Base-by-base conservation (phyloP, 37 sponge, comb jelly and placozoan species). In the Cliona cf. orientalis region DNA sequence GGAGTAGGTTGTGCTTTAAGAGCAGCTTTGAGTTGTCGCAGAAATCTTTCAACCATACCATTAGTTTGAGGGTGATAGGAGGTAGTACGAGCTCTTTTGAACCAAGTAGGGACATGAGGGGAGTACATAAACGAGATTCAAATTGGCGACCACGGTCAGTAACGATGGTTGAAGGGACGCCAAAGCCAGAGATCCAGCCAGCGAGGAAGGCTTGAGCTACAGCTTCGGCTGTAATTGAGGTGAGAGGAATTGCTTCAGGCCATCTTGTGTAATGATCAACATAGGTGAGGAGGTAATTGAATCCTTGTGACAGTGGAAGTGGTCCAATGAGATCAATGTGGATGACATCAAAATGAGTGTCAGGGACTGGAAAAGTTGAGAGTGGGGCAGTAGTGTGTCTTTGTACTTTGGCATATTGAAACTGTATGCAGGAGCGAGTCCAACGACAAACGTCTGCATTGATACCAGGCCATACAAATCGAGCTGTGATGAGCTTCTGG, bases 291-390 rank as follows among this genome's bases (percentile, higher is more conserved):
- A 89, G 79, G 42, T 89, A 82, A 4, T 78, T 61, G 84, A 44
- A 82, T 29, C 89, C 84, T 28, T 62, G 45, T 21, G 89, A 89
- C 31, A 79, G 64, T 45, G 89, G 89, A 0, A 89, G 84, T 44
- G 89, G 89, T 38, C 89, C 89, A 58, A 89, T 84, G 1, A 89
- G 37, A 58, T 89, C 79, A 32, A 89, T 77, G 79, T 89, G 89
- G 79, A 89, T 44, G 53, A 46, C 37, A 28, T 81, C 72, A 42
- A 89, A 87, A 23, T 74, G 79, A 70, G 63, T 66, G 37, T 83
- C 72, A 11, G 90, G 90, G 32, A 44, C 74, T 58, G 69, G 46
- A 49, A 79, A 80, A 26, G 75, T n/a, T 26, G 87, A 65, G 60
- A 73, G 81, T 66, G 87, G 80, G 14, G 76, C 41, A 22, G 40